phyloP scores from a whole-genome alignment of 2,888 invertebrate species.

The Eupithecia inturbata region DNA sequence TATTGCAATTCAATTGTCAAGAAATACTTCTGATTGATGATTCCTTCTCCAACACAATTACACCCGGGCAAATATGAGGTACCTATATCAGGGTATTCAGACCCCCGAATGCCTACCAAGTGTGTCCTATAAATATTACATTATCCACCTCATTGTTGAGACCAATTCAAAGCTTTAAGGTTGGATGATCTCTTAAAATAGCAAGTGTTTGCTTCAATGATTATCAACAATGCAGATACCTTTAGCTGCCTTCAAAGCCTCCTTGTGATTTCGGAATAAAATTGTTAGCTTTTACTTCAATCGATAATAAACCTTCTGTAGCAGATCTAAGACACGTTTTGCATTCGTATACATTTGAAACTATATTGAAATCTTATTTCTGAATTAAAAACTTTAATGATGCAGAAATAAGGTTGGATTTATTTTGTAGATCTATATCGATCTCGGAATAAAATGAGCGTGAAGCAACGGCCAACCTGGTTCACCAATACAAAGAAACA shows the following conservation, averaged over 20 bases:
- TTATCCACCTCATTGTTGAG: constrained; percentile 79
- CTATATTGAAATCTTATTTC: background rate
- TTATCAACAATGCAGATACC: constrained; percentile 82
- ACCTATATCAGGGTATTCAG: constrained; percentile 63
- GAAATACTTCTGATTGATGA: constrained; percentile 73
- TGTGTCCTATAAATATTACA: constrained; percentile 83
- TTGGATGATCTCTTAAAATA: constrained; percentile 85
- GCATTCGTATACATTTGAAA: background rate
- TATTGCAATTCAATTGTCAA: constrained; percentile 66
- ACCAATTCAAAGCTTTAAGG: constrained; percentile 79
- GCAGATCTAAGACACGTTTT: constrained; percentile 34
- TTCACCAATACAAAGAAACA: constrained; percentile 82
- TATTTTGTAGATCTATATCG: constrained; percentile 42
- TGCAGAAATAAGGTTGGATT: constrained; percentile 39
- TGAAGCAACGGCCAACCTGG: constrained; percentile 82
- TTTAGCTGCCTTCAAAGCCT: constrained; percentile 82
- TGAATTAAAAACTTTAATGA: constrained; percentile 38
- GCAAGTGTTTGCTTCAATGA: constrained; percentile 85
- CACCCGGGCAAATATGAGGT: constrained; percentile 54
- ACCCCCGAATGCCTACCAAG: constrained; percentile 79
- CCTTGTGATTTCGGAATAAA: constrained; percentile 54
- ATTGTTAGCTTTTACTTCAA: constrained; percentile 29
- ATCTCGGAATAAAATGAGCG: constrained; percentile 77
- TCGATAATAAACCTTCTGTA: constrained; percentile 26
- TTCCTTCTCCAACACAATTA: constrained; percentile 65